Percentiles rank a stretch among this genome's conserved stretches.
These are phyloP conservation scores for Prolemur simus DNA, from an alignment of 2,113 vertebrate species.

Conservation along the genomic window DNA sequence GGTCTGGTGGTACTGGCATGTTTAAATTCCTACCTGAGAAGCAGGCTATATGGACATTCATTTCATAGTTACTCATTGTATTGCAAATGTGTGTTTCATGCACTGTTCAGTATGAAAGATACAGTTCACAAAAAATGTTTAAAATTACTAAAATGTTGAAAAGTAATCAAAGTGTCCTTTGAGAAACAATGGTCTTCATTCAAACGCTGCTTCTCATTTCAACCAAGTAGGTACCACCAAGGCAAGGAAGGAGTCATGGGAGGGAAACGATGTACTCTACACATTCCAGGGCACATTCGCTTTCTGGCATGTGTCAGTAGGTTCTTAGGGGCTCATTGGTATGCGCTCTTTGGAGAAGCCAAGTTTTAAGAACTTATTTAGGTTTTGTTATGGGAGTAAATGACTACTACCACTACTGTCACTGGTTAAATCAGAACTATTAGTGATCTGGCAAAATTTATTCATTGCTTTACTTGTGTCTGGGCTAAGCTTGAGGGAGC, in stretches of 20 bases:
- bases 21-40: neutral
- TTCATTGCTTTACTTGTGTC: neutral
- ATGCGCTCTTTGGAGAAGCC: neutral
- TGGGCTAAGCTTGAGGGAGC: neutral
- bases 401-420: neutral
- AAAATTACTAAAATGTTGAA: neutral
- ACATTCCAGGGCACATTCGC: neutral
- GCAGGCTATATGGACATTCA: neutral
- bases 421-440: neutral
- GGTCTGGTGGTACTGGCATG: neutral
- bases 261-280: neutral
- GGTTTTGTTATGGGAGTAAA: neutral
- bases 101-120: neutral
- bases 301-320: accelerated
- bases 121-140: neutral
- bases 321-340: neutral
- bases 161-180: neutral
- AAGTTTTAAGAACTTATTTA: neutral
- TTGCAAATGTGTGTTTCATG: neutral
- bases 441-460: neutral
- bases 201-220: neutral
- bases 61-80: neutral
- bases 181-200: neutral
- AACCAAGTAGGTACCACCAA: neutral
- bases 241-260: no score